Percentiles rank a stretch among this genome's conserved stretches.
phyloP scores from a whole-genome alignment of 1,140 invertebrate genomes.

The Sitodiplosis mosellana region DNA sequence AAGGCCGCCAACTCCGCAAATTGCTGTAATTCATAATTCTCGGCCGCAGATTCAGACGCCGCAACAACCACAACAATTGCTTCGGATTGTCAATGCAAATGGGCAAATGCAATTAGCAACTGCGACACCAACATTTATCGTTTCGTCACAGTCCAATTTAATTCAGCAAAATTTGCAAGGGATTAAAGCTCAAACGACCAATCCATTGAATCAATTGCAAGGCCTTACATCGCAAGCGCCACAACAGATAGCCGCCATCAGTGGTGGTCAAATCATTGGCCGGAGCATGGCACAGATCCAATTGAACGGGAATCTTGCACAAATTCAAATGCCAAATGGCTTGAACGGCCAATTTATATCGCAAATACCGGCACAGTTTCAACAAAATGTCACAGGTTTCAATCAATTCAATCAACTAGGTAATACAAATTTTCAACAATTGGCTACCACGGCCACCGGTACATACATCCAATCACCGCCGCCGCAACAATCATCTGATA shows the following conservation, averaged over 20 bases:
- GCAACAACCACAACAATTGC: conserved; percentile 27
- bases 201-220: conserved; percentile 8
- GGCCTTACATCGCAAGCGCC: conserved; percentile 12
- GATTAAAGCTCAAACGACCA: conserved; percentile 9
- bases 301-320: conserved; percentile 16
- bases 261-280: conserved; percentile 20
- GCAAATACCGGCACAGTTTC: conserved; percentile 20
- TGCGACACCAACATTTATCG: conserved; percentile 24
- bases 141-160: conserved; percentile 24
- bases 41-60: conserved; percentile 17
- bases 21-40: conserved; percentile 24
- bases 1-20: conserved; percentile 28
- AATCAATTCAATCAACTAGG: conserved; percentile 17
- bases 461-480: conserved; percentile 16
- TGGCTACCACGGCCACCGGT: conserved; percentile 11
- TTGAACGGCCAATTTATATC: conserved; percentile 16
- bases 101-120: conserved; percentile 26
- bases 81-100: conserved; percentile 29
- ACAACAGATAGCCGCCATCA: conserved; percentile 22
- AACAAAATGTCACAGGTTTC: conserved; percentile 18
- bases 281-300: conserved; percentile 21
- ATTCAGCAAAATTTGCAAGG: conserved; percentile 23
- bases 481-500: conserved; percentile 5
- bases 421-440: conserved; percentile 20
- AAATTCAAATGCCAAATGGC: conserved; percentile 25